Conservation (phyloP, 2,797 vertebrate genomes). For the Danio jaintianensis region DNA sequence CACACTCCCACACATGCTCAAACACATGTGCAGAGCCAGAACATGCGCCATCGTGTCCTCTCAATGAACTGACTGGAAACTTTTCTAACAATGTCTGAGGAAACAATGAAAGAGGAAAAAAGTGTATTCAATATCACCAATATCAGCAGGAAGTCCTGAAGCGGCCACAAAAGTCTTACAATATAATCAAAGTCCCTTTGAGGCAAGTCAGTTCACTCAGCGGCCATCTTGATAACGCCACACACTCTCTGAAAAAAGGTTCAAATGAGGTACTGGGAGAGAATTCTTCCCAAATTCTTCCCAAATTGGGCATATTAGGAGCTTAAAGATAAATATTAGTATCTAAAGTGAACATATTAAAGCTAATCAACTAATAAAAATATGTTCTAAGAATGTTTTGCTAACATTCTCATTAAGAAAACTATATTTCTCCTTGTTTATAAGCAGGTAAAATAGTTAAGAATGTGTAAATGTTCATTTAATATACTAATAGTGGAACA, state of each 20-base stretch:
- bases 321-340: too few relatives aligned
- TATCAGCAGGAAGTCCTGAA: neutral
- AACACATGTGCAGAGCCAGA: constrained; percentile 14
- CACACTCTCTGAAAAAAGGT: neutral
- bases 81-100: neutral
- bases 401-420: too few relatives aligned
- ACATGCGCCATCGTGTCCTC: neutral
- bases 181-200: neutral
- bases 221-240: neutral
- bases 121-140: neutral
- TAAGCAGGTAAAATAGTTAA: too few relatives aligned
- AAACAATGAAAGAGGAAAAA: neutral
- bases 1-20: constrained; percentile 29
- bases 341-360: too few relatives aligned
- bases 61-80: neutral
- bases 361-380: too few relatives aligned
- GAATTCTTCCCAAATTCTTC: too few relatives aligned
- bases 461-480: too few relatives aligned
- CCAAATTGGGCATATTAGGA: too few relatives aligned
- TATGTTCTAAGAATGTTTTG: too few relatives aligned
- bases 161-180: constrained; percentile 8
- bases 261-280: too few relatives aligned
- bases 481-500: too few relatives aligned
- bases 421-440: too few relatives aligned
- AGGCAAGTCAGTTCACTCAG: neutral